Evolutionary conservation across 1,140 invertebrate genomes (phyloP), one percentile per base, ranked within the genome.

Genomic region (Mactra quadrangularis): DNA sequence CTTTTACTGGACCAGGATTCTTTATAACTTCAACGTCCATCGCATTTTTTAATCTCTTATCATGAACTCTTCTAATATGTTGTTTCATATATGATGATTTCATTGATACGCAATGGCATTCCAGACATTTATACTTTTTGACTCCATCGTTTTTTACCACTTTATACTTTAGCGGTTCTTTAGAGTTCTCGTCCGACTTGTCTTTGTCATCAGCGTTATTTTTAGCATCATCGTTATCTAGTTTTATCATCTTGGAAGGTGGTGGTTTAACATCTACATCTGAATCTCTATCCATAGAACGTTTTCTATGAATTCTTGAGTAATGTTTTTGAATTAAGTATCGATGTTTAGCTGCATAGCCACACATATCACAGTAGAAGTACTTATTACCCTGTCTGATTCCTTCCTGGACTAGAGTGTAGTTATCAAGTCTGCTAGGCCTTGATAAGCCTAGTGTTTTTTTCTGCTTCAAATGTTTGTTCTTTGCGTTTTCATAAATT

Each of bases 341-440:
- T 33, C n/a, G 29, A 17, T 35, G 27, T n/a, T 47, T 22, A 45
- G 72, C 33, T 38, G 33, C 11, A 22, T 60, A 60, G 13, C 1
- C 2, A 76, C 72, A 76, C 19, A n/a, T 25, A 33, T 76, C 57
- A 76, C 72, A 76, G 35, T 76, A 62, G 35, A 41, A 76, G 11
- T 59, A 0, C 9, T 62, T 50, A 3, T 22, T 41, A 31, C 60
- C 45, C 22, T 15, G n/a, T 0, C 72, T 19, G 1, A 76, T 47
- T 19, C 72, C 72, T 6, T 76, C 22, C 27, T 60, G 55, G 45
- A 60, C 29, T 15, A 72, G 50, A 11, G 53, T 35, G 25, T 52
- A 29, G 2, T 41, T 29, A 22, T 72, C 52, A 17, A 72, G 60
- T 27, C 27, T 45, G 0, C 33, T 27, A 19, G 55, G 57, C 19